phyloP scores from a whole-genome alignment of 2,113 vertebrate genomes.

The Archocentrus centrarchus region DNA sequence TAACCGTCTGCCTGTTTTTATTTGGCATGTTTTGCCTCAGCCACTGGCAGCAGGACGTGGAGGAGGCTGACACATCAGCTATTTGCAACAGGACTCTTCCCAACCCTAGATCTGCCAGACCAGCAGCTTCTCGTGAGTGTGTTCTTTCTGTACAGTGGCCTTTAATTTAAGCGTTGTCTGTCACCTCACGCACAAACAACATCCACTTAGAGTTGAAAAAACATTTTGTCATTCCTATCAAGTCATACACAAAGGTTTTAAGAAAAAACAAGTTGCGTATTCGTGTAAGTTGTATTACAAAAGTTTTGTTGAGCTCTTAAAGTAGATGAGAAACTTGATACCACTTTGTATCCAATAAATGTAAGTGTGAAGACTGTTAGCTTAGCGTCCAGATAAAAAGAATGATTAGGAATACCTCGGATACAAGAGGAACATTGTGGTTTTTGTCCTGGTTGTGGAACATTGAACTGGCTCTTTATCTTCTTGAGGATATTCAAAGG shows the following conservation, averaged over 20 bases:
- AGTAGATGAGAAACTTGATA: background rate
- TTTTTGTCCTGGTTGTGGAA: background rate
- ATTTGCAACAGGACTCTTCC: constrained; percentile 74
- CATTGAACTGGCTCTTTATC: background rate
- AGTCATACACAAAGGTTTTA: background rate
- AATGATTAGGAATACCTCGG: background rate
- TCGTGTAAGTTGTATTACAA: background rate
- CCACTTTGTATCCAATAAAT: background rate
- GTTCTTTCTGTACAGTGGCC: background rate
- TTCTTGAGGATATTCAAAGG: background rate
- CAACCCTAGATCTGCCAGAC: constrained; percentile 45
- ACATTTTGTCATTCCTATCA: background rate
- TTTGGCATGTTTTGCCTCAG: constrained; percentile 68
- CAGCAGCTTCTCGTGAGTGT: constrained; percentile 78
- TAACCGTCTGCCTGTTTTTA: constrained; percentile 33
- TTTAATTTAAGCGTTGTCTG: constrained; percentile 33
- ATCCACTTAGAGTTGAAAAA: background rate
- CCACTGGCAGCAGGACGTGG: constrained; percentile 90
- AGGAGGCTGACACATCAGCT: constrained; percentile 79
- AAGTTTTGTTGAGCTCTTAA: background rate
- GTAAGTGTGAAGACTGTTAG: background rate
- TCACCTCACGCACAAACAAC: background rate
- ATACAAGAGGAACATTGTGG: background rate
- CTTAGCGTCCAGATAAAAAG: background rate
- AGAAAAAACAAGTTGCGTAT: background rate